Conservation (phyloP, 2,888 invertebrate genomes). For the Merodon equestris region DNA sequence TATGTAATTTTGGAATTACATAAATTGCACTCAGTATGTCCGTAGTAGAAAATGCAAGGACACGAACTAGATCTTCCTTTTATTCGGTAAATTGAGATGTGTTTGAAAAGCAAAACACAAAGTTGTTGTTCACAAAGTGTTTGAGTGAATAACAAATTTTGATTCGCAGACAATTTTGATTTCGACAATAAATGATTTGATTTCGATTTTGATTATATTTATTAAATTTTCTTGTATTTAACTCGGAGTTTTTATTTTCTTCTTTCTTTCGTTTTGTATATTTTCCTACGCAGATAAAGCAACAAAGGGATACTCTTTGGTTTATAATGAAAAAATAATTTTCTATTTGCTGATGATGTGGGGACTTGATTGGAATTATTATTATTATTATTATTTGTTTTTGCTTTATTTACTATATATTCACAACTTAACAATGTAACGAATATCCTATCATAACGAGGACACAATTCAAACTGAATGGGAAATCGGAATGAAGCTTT, state of each 20-base stretch:
- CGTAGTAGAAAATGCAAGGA: conserved; percentile 22
- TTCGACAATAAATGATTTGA: conserved; percentile 36
- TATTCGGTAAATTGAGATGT: too few relatives aligned
- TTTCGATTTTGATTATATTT: conserved; percentile 63
- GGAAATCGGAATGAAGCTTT: conserved; percentile 76
- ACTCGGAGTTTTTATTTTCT: conserved; percentile 50
- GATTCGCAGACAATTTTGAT: conserved; percentile 22
- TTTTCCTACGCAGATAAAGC: conserved; percentile 46
- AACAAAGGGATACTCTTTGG: conserved; percentile 40
- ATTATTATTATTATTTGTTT: conserved; percentile 43
- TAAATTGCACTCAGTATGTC: conserved; percentile 50
- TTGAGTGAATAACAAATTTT: conserved; percentile 56
- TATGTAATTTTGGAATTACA: conserved; percentile 48
- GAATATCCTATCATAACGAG: conserved; percentile 80
- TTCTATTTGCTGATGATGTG: conserved; percentile 70
- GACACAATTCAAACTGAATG: conserved; percentile 79
- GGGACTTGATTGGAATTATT: conserved; percentile 61
- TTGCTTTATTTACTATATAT: conserved; percentile 76
- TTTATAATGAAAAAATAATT: conserved; percentile 62
- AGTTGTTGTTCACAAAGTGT: conserved; percentile 35
- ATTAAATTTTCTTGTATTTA: conserved; percentile 41
- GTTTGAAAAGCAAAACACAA: neutral
- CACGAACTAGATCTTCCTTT: too few relatives aligned
- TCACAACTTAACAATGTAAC: conserved; percentile 79
- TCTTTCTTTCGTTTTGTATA: conserved; percentile 35